These are phyloP conservation scores for Volucella inanis DNA, from an alignment of 2,888 invertebrate species.

Conservation along the genomic window DNA sequence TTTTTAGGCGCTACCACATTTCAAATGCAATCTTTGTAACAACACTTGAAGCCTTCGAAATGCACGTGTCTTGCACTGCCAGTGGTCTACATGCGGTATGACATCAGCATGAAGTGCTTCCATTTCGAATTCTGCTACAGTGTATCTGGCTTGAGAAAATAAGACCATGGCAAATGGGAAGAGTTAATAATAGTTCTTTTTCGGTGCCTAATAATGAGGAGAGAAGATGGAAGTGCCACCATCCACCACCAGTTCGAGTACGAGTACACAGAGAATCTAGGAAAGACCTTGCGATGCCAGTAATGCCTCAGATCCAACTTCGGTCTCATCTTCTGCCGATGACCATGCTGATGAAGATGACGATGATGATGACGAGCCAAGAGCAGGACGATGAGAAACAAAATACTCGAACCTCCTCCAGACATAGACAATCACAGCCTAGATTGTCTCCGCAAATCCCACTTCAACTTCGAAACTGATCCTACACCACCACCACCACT, in stretches of 20 bases:
- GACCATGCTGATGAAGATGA: constrained; percentile 14
- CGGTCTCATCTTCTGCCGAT: constrained; percentile 16
- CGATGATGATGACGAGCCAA: constrained; percentile 63
- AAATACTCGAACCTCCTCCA: constrained; percentile 39
- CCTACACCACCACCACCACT: constrained; percentile 4
- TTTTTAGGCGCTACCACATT: constrained; percentile 77
- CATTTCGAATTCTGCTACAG: constrained; percentile 17
- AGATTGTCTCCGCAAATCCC: constrained; percentile 51
- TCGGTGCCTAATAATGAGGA: constrained; percentile 59
- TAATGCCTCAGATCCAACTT: constrained; percentile 20
- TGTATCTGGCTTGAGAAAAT: constrained; percentile 15
- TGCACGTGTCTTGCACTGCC: constrained; percentile 72
- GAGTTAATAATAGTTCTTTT: constrained; percentile 73
- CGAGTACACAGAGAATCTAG: not conserved
- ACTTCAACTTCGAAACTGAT: constrained; percentile 37
- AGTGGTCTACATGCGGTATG: constrained; percentile 68
- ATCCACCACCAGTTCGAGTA: constrained; percentile 18
- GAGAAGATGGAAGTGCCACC: constrained; percentile 38
- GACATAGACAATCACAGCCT: constrained; percentile 64
- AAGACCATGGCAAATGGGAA: constrained; percentile 27
- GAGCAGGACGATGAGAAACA: constrained; percentile 61
- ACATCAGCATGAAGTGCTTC: constrained; percentile 55
- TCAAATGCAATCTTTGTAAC: constrained; percentile 58
- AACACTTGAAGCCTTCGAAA: constrained; percentile 46
- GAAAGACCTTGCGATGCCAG: constrained; percentile 36